These are phyloP conservation scores for Leuctra nigra DNA, from an alignment of 2,888 invertebrate species.

Conservation along the genomic window DNA sequence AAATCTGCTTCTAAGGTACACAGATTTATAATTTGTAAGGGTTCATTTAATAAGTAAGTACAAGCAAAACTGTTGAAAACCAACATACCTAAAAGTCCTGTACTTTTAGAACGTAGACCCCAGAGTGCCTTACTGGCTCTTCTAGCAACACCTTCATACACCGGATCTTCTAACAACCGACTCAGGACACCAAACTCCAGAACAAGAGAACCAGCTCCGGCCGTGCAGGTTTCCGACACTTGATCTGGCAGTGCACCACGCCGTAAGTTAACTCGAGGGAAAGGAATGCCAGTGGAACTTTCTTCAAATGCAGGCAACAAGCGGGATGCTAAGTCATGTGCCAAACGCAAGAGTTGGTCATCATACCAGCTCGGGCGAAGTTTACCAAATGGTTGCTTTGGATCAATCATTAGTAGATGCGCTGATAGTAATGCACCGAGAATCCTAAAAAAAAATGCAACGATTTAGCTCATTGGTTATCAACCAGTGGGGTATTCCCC, in stretches of 20 bases:
- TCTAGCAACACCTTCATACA: slow-evolving; percentile 51
- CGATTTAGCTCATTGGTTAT: not conserved
- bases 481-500: too few relatives aligned
- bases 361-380: slow-evolving; percentile 44
- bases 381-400: slow-evolving; percentile 47
- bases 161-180: slow-evolving; percentile 49
- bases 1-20: too few relatives aligned
- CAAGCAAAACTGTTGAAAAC: too few relatives aligned
- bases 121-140: slow-evolving; percentile 48
- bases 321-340: slow-evolving; percentile 52
- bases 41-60: too few relatives aligned
- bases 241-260: slow-evolving; percentile 42
- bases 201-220: slow-evolving; percentile 54
- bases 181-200: slow-evolving; percentile 56
- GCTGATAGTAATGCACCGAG: slow-evolving; percentile 54
- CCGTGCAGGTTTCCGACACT: slow-evolving; percentile 53
- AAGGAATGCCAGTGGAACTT: slow-evolving; percentile 50
- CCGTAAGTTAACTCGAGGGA: slow-evolving; percentile 49
- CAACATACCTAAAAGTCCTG: slow-evolving; percentile 49
- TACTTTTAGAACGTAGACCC: slow-evolving; percentile 46
- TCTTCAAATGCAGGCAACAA: slow-evolving; percentile 53
- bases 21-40: too few relatives aligned
- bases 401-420: slow-evolving; percentile 51
- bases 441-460: slow-evolving; percentile 40
- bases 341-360: slow-evolving; percentile 49